Conservation (phyloP, 2,113 vertebrate genomes). For the Macrotis lagotis region DNA sequence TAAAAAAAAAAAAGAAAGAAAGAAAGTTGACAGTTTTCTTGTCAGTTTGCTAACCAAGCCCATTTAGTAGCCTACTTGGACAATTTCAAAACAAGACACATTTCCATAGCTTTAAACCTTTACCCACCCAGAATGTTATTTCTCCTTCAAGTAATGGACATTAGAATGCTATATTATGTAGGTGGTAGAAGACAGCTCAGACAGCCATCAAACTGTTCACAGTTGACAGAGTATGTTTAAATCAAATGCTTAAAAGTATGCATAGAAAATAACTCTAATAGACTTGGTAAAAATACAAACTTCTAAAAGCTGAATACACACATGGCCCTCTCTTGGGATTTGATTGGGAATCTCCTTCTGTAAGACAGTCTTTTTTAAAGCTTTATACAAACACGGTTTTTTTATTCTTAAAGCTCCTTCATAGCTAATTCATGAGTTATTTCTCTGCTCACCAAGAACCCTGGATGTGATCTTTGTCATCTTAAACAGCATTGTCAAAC, state of each 20-base stretch:
- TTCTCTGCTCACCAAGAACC: not conserved
- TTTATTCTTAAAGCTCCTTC: not conserved
- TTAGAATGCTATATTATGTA: slow-evolving; percentile 55
- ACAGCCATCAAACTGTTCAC: slow-evolving; percentile 40
- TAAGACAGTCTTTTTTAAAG: not conserved
- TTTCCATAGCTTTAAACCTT: not conserved
- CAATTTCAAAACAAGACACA: slow-evolving; percentile 62
- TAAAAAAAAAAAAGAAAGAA: too few species aligned
- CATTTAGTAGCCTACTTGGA: slow-evolving; percentile 27
- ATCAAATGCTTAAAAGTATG: slow-evolving; percentile 32
- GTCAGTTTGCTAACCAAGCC: not conserved
- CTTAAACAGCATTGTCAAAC: not conserved
- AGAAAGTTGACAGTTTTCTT: not conserved
- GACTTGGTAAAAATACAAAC: not conserved
- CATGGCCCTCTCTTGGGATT: not conserved
- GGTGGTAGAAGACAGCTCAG: slow-evolving; percentile 23
- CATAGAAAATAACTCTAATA: slow-evolving; percentile 12
- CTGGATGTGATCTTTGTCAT: not conserved
- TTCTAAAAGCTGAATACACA: not conserved
- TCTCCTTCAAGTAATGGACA: slow-evolving; percentile 48
- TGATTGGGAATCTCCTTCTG: not conserved
- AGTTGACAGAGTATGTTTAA: slow-evolving; percentile 27
- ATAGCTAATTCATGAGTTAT: slow-evolving; percentile 7
- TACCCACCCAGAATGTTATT: slow-evolving; percentile 68
- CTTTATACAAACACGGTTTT: not conserved